Base-by-base conservation (phyloP, 2,797 vertebrate genomes). In the Peromyscus eremicus region DNA sequence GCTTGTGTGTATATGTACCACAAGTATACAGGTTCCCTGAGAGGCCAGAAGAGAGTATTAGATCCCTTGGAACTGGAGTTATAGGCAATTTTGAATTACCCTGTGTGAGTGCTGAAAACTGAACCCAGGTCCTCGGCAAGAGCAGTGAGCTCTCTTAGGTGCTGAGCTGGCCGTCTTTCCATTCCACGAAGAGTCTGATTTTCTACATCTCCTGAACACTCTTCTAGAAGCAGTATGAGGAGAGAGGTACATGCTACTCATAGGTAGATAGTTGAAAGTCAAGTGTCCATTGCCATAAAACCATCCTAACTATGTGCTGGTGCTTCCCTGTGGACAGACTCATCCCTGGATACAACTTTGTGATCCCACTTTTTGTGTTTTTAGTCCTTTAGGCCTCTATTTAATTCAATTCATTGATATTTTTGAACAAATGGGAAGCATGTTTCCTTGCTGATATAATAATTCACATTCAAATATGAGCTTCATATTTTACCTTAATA, bases 401-500 rank as follows among this genome's bases (percentile, higher is more conserved):
- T 37, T 81, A 82, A 40, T 40, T 27, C 60, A 40, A 40, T 40
- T 10, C 14, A 40, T 29, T 82, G 2, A 62, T 62, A 62, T 29
- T 40, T 40, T 81, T 66, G 17, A 46, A 34, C 3, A 64, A 66
- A 40, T 46, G 46, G 10, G 2, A 29, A 62, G 37, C 21, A 9
- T 34, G 34, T 75, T 70, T 32, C n/a, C 46, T 85, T 81, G 19
- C 60, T 43, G 93, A 62, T 79, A 62, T 21, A 91, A 3, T 52
- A 32, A 29, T 88, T n/a, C 75, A 76, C 94, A 55, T 66, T 94
- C 29, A 93, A 82, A 85, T 87, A 21, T 14, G 83, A 84, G 2
- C 12, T 87, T 90, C 17, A 29, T 23, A 87, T 96, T 92, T 76
- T 11, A 91, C 19, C 87, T 75, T 4, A 75, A 32, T 81, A 11